Percentiles rank a stretch among this genome's conserved stretches.
Conservation (phyloP, 2,113 vertebrate species). For the Chlamydotis undulata region DNA sequence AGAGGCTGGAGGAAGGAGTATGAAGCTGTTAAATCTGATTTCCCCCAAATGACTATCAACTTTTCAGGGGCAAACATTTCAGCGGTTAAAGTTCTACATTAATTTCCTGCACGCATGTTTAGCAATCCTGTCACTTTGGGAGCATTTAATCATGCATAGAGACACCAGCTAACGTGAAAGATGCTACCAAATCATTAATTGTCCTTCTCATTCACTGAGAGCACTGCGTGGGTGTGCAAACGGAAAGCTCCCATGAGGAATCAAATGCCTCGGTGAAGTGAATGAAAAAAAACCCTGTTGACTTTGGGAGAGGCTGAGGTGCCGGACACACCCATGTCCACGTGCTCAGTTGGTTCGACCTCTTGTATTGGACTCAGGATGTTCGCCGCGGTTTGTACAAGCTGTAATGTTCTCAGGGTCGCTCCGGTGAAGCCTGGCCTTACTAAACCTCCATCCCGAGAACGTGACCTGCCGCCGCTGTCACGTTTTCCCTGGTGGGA, state of each 20-base stretch:
- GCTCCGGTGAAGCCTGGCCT: not conserved
- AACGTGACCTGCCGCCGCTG: not conserved
- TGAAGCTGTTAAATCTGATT: not conserved
- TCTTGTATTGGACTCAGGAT: not conserved
- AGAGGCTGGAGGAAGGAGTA: not conserved
- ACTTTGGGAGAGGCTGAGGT: not conserved
- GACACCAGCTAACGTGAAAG: not conserved
- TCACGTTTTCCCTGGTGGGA: not conserved
- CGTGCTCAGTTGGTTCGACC: rapidly evolving
- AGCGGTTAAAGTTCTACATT: not conserved
- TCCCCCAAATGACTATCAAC: not conserved
- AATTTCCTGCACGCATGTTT: not conserved
- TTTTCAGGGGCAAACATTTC: slow-evolving; percentile 8
- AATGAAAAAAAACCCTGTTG: not conserved
- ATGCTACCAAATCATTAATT: not conserved
- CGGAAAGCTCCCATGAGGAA: not conserved
- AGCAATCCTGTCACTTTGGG: not conserved
- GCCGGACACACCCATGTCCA: rapidly evolving
- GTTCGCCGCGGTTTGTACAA: not conserved
- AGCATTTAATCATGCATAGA: not conserved
- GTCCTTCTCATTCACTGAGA: not conserved
- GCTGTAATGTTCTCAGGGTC: not conserved
- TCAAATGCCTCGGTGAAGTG: not conserved
- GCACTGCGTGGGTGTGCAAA: rapidly evolving
- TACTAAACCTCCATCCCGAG: not conserved